Conservation (phyloP, 2,888 invertebrate species). For the Ypsolopha scabrella region DNA sequence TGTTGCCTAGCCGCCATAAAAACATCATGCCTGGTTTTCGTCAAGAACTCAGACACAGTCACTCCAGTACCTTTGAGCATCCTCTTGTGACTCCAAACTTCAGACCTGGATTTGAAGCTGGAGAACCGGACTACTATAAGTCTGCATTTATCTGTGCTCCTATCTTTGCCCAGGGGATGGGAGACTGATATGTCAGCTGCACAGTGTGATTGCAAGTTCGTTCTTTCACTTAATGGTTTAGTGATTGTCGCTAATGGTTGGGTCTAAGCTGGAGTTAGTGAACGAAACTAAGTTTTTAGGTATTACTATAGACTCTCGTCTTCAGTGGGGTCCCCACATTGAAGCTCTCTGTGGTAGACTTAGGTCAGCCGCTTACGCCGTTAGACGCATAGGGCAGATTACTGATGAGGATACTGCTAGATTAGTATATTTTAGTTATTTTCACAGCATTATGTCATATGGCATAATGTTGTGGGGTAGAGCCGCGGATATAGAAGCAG, state of each 20-base stretch:
- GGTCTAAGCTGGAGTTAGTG: too few relatives aligned
- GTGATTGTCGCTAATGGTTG: not conserved
- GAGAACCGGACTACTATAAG: not conserved
- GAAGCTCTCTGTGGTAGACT: too few relatives aligned
- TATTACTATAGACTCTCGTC: too few relatives aligned
- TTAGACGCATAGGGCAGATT: too few relatives aligned
- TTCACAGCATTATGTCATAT: too few relatives aligned
- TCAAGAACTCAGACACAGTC: not conserved
- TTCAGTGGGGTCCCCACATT: too few relatives aligned
- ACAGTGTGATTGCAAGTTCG: not conserved
- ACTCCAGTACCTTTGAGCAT: not conserved
- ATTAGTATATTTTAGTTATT: too few relatives aligned
- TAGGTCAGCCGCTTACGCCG: too few relatives aligned
- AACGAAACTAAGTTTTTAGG: too few relatives aligned
- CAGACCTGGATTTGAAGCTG: not conserved
- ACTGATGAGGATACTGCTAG: too few relatives aligned
- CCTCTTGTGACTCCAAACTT: not conserved
- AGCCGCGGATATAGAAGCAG: too few relatives aligned
- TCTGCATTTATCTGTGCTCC: not conserved
- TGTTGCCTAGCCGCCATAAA: constrained; percentile 6
- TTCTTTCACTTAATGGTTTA: not conserved
- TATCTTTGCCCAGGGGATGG: not conserved
- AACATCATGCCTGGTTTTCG: not conserved
- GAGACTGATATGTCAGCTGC: not conserved
- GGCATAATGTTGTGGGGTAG: too few relatives aligned